Percentiles rank a stretch among this genome's conserved stretches.
Conservation (phyloP, 2,797 vertebrate genomes). For the Rhincodon typus region DNA sequence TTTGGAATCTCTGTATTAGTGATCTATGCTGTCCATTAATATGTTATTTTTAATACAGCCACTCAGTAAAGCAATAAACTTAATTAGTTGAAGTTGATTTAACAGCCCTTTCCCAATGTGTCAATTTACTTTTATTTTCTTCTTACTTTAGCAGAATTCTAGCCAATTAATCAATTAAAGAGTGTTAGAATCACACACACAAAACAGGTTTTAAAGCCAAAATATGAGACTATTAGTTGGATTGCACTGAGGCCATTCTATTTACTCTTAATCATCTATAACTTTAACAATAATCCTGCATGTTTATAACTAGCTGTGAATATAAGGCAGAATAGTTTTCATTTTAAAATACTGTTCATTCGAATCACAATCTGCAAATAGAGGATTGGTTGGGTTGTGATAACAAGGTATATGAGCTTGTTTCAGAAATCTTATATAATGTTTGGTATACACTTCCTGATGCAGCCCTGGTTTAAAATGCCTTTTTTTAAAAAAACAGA, state of each 20-base stretch:
- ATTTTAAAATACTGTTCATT: neutral
- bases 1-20: neutral
- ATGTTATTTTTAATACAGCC: neutral
- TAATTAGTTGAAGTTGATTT: neutral
- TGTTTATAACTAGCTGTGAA: neutral
- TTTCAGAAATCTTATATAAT: neutral
- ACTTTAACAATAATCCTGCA: neutral
- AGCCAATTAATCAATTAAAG: neutral
- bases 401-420: neutral
- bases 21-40: neutral
- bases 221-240: neutral
- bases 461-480: neutral
- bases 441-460: neutral
- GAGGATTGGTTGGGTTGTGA: neutral
- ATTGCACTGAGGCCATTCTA: neutral
- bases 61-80: neutral
- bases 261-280: neutral
- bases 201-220: neutral
- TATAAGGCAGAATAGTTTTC: neutral
- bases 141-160: neutral
- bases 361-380: neutral
- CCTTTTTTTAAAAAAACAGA: neutral
- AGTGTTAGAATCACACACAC: neutral
- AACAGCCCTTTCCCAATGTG: neutral
- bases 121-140: neutral